Evolutionary conservation across 2,113 vertebrate genomes (phyloP).

Genomic region (Rhabdomys dilectus): DNA sequence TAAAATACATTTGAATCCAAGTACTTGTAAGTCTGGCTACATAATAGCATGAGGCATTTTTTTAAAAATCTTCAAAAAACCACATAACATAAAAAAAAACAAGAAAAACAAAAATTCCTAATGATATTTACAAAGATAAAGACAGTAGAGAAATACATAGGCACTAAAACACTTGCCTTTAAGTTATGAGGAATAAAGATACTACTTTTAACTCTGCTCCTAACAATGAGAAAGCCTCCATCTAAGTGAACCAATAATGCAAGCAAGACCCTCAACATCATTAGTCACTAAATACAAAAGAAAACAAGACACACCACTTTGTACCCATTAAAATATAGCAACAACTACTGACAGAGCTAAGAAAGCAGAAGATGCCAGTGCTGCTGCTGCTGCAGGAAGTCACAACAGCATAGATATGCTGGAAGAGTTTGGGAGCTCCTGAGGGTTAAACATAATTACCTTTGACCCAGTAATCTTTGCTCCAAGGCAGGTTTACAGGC

Average conservation of each 20-base stretch:
- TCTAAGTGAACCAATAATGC: neutral
- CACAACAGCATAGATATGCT: neutral
- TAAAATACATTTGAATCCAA: conserved; percentile 48
- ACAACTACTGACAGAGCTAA: no score
- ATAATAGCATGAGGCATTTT: conserved; percentile 21
- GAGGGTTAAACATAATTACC: neutral
- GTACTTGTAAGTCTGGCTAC: conserved; percentile 21
- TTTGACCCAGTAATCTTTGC: neutral
- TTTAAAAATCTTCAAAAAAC: conserved; percentile 64
- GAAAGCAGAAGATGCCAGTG: neutral
- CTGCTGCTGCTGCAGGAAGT: neutral
- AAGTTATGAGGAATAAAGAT: conserved; percentile 17
- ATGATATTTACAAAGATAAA: conserved; percentile 21
- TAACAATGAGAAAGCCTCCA: conserved; percentile 16
- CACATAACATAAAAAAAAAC: neutral
- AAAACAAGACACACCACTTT: neutral
- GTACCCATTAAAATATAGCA: no score
- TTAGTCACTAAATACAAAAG: conserved; percentile 34
- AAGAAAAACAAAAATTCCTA: neutral
- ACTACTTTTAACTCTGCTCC: conserved; percentile 21
- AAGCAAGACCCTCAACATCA: conserved; percentile 26
- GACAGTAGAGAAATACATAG: neutral
- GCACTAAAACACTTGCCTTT: conserved; percentile 4
- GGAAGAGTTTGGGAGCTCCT: conserved; percentile 11
- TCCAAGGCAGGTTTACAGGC: neutral